Evolutionary conservation across 2,113 vertebrate genomes (phyloP).

Genomic region (Platysteira castanea): DNA sequence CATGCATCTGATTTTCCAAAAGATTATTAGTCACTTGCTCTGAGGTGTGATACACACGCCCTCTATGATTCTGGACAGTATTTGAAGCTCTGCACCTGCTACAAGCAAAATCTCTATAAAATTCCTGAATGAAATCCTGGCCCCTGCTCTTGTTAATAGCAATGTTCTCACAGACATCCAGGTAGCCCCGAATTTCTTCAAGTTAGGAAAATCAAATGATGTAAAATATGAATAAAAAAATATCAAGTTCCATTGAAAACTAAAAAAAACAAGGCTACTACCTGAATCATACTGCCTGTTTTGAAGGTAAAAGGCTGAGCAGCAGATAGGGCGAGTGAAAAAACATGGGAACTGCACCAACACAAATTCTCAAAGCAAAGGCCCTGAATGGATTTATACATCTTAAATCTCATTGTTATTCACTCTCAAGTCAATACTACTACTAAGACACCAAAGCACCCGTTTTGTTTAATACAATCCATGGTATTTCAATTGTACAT

Average conservation of each 20-base stretch:
- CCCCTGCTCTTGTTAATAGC: neutral
- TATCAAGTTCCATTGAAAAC: neutral
- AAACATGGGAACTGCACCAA: neutral
- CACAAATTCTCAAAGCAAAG: neutral
- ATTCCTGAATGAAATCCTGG: neutral
- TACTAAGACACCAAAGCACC: neutral
- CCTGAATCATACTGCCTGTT: neutral
- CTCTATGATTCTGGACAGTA: neutral
- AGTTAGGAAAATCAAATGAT: neutral
- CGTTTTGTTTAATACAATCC: neutral
- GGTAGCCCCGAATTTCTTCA: neutral
- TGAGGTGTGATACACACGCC: rapidly evolving
- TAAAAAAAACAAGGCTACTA: neutral
- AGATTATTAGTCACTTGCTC: neutral
- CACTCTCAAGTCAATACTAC: neutral
- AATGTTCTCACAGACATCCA: neutral
- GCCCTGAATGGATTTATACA: neutral
- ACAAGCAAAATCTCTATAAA: neutral
- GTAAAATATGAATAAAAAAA: neutral
- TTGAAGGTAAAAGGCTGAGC: neutral
- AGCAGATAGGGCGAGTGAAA: neutral
- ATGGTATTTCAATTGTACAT: neutral
- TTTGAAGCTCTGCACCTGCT: neutral
- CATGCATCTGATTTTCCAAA: neutral
- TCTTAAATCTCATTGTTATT: neutral